Conservation (phyloP, 2,797 vertebrate species). For the Gephyroberyx darwinii region DNA sequence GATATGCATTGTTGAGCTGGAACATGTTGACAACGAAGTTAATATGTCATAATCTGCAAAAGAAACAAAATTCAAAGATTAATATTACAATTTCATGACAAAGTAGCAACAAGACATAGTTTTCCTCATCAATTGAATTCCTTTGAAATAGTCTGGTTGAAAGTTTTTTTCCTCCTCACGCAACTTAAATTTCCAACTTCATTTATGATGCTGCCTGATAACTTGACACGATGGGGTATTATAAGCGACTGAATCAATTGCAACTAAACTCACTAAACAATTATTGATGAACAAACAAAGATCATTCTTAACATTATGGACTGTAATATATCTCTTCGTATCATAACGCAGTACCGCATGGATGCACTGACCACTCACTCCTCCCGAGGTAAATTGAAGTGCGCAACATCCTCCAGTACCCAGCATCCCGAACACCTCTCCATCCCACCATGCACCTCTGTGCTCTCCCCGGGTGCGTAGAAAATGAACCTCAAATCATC, state of each 20-base stretch:
- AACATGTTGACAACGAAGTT: neutral
- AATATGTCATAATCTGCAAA: conserved; percentile 4
- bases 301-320: neutral
- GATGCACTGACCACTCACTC: conserved; percentile 54
- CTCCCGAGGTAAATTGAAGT: conserved; percentile 75
- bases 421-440: conserved; percentile 61
- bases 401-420: conserved; percentile 82
- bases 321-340: neutral
- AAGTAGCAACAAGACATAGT: neutral
- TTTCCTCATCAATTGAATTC: neutral
- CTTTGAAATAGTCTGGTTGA: conserved; percentile 1
- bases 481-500: conserved; percentile 12
- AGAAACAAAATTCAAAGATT: conserved; percentile 2
- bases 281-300: neutral
- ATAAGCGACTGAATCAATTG: neutral
- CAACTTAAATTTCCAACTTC: conserved; percentile 26
- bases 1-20: neutral
- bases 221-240: neutral
- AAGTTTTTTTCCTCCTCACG: neutral
- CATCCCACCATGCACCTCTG: conserved; percentile 54
- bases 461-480: conserved; percentile 16
- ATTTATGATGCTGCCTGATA: no score
- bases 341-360: conserved; percentile 53
- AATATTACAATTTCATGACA: neutral
- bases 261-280: neutral